phyloP scores from a whole-genome alignment of 2,797 vertebrate genomes.

The Hoplostethus atlanticus region DNA sequence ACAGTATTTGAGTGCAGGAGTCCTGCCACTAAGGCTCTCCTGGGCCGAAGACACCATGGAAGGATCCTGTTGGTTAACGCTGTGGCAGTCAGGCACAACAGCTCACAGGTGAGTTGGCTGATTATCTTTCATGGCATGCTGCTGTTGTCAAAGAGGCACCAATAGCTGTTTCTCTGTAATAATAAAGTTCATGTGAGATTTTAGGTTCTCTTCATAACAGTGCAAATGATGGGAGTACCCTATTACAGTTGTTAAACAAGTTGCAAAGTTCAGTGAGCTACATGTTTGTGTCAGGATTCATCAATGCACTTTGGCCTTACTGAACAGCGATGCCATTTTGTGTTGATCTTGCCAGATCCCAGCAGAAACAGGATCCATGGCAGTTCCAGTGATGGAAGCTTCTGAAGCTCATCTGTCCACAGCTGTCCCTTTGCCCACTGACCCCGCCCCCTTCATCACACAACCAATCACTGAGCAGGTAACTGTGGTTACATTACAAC shows the following conservation, averaged over 20 bases:
- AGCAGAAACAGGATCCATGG: constrained; percentile 36
- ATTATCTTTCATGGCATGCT: background rate
- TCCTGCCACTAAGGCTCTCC: constrained; percentile 50
- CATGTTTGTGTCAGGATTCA: no score
- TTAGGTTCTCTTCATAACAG: background rate
- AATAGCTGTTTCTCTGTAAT: no score
- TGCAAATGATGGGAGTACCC: background rate
- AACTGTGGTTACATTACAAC: constrained; percentile 24
- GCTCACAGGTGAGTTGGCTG: constrained; percentile 79
- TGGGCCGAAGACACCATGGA: constrained; percentile 65
- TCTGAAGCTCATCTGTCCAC: constrained; percentile 17
- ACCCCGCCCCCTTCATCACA: constrained; percentile 15
- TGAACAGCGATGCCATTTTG: background rate
- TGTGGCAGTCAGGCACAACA: constrained; percentile 77
- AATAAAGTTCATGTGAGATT: no score
- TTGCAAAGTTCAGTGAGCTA: background rate
- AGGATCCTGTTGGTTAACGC: constrained; percentile 76
- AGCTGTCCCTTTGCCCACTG: constrained; percentile 31
- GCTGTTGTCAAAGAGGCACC: background rate
- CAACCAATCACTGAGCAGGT: constrained; percentile 68
- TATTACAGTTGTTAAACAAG: background rate
- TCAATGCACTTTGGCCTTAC: background rate
- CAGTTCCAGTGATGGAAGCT: constrained; percentile 34
- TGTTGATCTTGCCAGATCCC: constrained; percentile 48
- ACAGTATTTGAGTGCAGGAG: constrained; percentile 58